Conservation (phyloP, 2,113 vertebrate genomes). For the Neotoma lepida region DNA sequence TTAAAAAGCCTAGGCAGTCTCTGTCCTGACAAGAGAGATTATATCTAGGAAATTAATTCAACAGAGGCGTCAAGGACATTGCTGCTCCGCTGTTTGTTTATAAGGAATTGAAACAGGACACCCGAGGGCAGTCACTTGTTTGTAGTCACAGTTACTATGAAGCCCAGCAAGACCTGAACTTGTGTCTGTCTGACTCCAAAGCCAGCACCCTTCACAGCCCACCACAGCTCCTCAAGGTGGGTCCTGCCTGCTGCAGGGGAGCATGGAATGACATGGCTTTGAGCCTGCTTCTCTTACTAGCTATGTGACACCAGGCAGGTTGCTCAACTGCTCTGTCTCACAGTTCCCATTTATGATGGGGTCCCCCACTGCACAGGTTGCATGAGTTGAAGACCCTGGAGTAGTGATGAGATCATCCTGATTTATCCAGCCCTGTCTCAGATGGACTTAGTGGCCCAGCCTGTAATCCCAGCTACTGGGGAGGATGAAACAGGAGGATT, state of each 20-base stretch:
- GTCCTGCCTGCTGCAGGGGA: accelerated
- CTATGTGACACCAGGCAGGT: background rate
- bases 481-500: background rate
- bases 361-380: background rate
- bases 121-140: background rate
- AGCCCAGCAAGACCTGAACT: background rate
- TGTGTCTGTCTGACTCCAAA: background rate
- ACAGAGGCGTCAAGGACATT: background rate
- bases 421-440: background rate
- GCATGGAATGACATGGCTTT: accelerated
- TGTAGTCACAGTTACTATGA: background rate
- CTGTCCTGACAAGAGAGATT: background rate
- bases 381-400: background rate
- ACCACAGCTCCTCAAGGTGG: accelerated
- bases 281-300: background rate
- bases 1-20: background rate
- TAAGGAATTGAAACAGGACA: background rate
- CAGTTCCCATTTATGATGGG: background rate
- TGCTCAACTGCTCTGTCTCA: background rate
- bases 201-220: background rate
- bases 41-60: background rate
- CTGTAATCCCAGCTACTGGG: too few relatives aligned
- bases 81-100: accelerated
- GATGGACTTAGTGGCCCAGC: too few relatives aligned
- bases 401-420: background rate